Base-by-base conservation (phyloP, 2,888 invertebrate species). In the Diaphora mendica region DNA sequence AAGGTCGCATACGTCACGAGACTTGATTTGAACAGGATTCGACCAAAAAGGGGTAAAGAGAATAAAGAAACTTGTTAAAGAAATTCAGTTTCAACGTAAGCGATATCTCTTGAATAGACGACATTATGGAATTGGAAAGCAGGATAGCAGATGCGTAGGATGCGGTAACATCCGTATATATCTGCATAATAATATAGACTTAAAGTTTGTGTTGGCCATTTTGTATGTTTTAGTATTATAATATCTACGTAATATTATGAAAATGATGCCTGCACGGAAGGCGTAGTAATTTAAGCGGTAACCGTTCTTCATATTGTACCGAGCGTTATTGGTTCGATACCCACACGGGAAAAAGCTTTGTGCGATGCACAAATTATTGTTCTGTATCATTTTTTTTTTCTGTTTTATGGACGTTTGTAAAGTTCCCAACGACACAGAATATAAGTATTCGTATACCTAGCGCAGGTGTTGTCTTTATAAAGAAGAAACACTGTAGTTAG, bases 1-100 rank as follows among this genome's bases (percentile, higher is more conserved):
- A 78, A 80, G 79, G 80, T 80, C 74, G 64, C 75, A 73, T 35
- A 73, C 65, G 73, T 71, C 77, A 83, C 79, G 73, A 75, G 68
- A 77, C 77, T 69, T 73, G 76, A 65, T 59, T 64, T 44, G 59
- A 23, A 70, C 48, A 62, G 74, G 68, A 74, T 70, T 68, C 44
- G 55, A 65, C 35, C n/a, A 62, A 68, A 64, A 59, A 23, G 13
- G 51, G 26, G 44, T 20, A 51, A 72, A 51, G n/a, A 3, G 23
- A 55, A 69, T 23, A 51, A 15, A 26, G 11, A n/a, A 55, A 44
- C 44, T 15, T 44, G 13, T n/a, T 4, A 15, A 62, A 30, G 17
- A 30, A 62, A 15, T 62, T 62, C 23, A 55, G 62, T 30, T 59
- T 59, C 30, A 17, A 30, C 30, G 1, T 17, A 7, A 17, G 17